Evolutionary conservation across 2,113 vertebrate species (phyloP).

Genomic region (Megalops atlanticus): DNA sequence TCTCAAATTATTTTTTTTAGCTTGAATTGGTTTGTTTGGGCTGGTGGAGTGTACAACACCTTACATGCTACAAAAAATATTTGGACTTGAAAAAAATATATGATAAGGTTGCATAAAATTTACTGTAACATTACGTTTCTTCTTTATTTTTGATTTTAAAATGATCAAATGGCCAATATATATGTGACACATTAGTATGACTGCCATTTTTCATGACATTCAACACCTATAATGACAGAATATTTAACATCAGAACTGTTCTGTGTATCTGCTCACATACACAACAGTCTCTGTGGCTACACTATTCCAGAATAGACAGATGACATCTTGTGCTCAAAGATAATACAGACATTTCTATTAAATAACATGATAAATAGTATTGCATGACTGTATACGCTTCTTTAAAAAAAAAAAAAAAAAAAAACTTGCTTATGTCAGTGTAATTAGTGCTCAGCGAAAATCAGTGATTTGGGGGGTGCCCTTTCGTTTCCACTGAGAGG

Average conservation of each 20-base stretch:
- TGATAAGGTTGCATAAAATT: neutral
- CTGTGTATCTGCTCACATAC: neutral
- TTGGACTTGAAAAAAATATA: neutral
- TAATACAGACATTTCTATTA: neutral
- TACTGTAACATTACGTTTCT: neutral
- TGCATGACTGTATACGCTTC: neutral
- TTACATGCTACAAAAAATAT: neutral
- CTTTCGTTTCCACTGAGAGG: slow-evolving; percentile 56
- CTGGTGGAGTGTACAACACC: neutral
- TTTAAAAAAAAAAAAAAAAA: neutral
- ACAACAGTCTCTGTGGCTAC: slow-evolving; percentile 1
- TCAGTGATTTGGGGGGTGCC: slow-evolving; percentile 44
- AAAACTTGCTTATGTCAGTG: slow-evolving; percentile 36
- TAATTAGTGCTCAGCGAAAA: slow-evolving; percentile 62
- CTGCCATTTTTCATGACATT: neutral
- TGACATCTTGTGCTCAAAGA: too few relatives aligned
- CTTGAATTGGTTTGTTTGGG: neutral
- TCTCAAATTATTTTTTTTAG: neutral
- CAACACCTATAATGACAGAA: neutral
- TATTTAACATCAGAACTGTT: neutral
- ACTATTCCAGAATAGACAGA: too few relatives aligned
- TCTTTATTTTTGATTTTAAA: neutral
- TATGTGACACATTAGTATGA: neutral
- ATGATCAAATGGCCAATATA: neutral
- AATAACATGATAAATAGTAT: neutral